Evolutionary conservation across 1,140 invertebrate genomes (phyloP).

Genomic region (Ceratina australensis): DNA sequence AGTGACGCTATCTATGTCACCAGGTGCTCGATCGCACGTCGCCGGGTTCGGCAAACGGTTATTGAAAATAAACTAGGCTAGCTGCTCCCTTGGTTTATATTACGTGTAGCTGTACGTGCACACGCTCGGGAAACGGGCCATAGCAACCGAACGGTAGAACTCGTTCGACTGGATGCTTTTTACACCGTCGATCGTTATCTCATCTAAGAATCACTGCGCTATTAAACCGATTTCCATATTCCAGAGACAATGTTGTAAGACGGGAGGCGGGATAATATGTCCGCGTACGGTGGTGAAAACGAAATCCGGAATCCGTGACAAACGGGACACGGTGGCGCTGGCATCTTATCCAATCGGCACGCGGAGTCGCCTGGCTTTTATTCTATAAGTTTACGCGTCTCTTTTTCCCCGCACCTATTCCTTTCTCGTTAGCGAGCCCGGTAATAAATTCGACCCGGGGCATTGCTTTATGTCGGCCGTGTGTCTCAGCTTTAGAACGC

Average conservation of each 20-base stretch:
- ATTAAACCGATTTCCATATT: constrained; percentile 54
- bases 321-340: too few species aligned
- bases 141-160: constrained; percentile 30
- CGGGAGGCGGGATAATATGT: neutral
- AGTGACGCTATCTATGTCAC: constrained; percentile 15
- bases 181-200: constrained; percentile 36
- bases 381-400: constrained; percentile 32
- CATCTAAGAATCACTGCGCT: constrained; percentile 34
- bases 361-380: constrained; percentile 44
- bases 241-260: constrained; percentile 54
- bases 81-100: constrained; percentile 15
- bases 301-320: constrained; percentile 45
- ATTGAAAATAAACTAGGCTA: constrained; percentile 46
- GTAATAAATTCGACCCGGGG: constrained; percentile 62
- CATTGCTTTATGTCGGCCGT: constrained; percentile 5
- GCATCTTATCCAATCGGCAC: constrained; percentile 55
- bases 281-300: constrained; percentile 49
- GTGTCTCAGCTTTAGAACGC: too few species aligned
- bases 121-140: neutral
- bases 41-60: constrained; percentile 7
- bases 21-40: constrained; percentile 2
- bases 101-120: neutral
- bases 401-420: constrained; percentile 23
- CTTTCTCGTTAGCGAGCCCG: constrained; percentile 58
- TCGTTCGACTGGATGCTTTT: constrained; percentile 37